Conservation (phyloP, 1,140 invertebrate species). For the Bicyclus anynana region DNA sequence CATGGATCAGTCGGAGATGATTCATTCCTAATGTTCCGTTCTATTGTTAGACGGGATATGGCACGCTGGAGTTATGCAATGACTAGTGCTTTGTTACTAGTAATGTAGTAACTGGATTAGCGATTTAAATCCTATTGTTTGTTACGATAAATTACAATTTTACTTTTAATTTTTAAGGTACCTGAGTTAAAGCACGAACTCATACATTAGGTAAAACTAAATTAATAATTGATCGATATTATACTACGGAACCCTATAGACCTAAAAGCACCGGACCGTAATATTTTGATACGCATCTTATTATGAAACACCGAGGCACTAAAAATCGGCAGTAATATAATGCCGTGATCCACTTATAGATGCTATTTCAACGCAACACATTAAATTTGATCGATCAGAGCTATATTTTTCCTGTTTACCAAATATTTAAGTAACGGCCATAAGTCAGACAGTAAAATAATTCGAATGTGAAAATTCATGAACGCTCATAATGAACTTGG, state of each 20-base stretch:
- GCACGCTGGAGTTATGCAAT: constrained; percentile 63
- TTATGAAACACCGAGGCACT: constrained; percentile 16
- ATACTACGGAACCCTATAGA: too few species aligned
- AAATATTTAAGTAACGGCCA: constrained; percentile 77
- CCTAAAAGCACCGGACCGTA: background rate
- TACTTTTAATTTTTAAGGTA: too few species aligned
- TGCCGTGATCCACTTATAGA: constrained; percentile 54
- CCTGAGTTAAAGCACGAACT: too few species aligned
- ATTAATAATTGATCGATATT: too few species aligned
- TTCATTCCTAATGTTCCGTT: constrained; percentile 63
- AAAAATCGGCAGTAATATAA: constrained; percentile 25
- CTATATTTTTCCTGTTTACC: constrained; percentile 77
- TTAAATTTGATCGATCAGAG: constrained; percentile 75
- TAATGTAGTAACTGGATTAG: constrained; percentile 17
- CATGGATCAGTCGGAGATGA: constrained; percentile 66
- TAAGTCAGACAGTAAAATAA: constrained; percentile 77
- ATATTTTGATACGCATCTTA: constrained; percentile 3
- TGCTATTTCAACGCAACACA: constrained; percentile 61
- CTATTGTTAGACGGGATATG: constrained; percentile 71
- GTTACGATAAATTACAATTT: too few species aligned
- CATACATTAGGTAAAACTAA: too few species aligned
- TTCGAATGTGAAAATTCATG: constrained; percentile 77
- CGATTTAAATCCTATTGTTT: constrained; percentile 1
- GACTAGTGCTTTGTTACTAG: constrained; percentile 48
- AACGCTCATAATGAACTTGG: constrained; percentile 77